Conservation (phyloP, 2,888 invertebrate species). For the Heliothis peltigera region DNA sequence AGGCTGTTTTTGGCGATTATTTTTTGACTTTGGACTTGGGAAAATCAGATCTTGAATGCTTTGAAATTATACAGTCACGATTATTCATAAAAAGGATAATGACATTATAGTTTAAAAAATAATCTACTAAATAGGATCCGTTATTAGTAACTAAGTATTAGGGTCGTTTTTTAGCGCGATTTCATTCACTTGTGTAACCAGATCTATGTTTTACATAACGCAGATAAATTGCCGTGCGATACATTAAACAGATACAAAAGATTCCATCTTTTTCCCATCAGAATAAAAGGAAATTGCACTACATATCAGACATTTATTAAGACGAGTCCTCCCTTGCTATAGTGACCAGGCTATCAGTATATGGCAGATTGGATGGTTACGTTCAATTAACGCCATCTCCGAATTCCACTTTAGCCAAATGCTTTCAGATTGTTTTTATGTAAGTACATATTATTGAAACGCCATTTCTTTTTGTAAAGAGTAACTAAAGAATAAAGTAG, state of each 20-base stretch:
- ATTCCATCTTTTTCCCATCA: slow-evolving; percentile 39
- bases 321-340: slow-evolving; percentile 37
- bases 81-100: too few relatives aligned
- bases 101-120: too few relatives aligned
- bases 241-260: slow-evolving; percentile 29
- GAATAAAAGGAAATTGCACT: slow-evolving; percentile 60
- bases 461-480: slow-evolving; percentile 13
- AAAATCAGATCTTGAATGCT: slow-evolving; percentile 20
- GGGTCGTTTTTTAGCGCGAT: background rate
- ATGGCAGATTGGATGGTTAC: slow-evolving; percentile 55
- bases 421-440: slow-evolving; percentile 38
- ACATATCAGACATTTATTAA: slow-evolving; percentile 58
- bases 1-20: slow-evolving; percentile 16
- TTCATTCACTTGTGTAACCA: background rate
- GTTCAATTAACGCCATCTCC: slow-evolving; percentile 59
- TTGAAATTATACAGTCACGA: background rate
- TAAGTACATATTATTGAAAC: background rate
- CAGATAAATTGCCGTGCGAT: slow-evolving; percentile 17
- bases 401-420: slow-evolving; percentile 54
- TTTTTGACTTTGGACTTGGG: slow-evolving; percentile 3
- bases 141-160: background rate
- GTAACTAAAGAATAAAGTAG: background rate
- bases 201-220: background rate
- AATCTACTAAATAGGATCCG: background rate
- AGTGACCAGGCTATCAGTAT: slow-evolving; percentile 43